Conservation (phyloP, 2,888 invertebrate genomes). For the Lasioglossum figueresi region DNA sequence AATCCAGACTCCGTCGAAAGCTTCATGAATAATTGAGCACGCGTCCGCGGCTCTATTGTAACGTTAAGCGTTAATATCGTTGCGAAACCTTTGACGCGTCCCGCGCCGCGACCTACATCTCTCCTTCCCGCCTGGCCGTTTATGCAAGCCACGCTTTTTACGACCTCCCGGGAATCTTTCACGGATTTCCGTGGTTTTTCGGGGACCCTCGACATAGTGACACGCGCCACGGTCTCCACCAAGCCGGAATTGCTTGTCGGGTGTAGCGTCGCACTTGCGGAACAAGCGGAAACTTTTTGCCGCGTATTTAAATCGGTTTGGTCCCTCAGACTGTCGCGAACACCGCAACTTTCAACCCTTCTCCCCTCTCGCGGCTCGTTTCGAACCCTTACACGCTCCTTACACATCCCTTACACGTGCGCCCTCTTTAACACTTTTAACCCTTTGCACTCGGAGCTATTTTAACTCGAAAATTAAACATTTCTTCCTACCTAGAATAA, state of each 20-base stretch:
- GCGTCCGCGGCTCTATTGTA: constrained; percentile 43
- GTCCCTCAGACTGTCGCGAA: not conserved
- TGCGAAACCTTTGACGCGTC: constrained; percentile 51
- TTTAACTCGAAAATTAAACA: too few species aligned
- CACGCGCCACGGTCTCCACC: not conserved
- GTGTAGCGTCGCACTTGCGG: not conserved
- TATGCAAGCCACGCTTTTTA: constrained; percentile 36
- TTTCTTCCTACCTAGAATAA: too few species aligned
- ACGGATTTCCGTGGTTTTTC: constrained; percentile 29
- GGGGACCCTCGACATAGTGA: not conserved
- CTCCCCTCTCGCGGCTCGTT: not conserved
- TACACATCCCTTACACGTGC: too few species aligned
- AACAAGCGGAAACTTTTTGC: not conserved
- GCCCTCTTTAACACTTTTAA: too few species aligned
- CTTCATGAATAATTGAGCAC: constrained; percentile 57
- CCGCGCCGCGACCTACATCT: constrained; percentile 48
- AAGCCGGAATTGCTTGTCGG: not conserved
- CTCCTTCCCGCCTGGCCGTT: constrained; percentile 24
- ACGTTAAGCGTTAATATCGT: constrained; percentile 56
- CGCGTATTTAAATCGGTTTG: constrained; percentile 10
- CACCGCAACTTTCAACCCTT: not conserved
- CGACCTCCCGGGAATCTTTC: constrained; percentile 4
- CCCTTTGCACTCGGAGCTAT: too few species aligned
- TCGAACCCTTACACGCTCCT: not conserved
- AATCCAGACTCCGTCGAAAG: constrained; percentile 18